phyloP scores from a whole-genome alignment of 2,113 vertebrate species.

The Pagrus major region DNA sequence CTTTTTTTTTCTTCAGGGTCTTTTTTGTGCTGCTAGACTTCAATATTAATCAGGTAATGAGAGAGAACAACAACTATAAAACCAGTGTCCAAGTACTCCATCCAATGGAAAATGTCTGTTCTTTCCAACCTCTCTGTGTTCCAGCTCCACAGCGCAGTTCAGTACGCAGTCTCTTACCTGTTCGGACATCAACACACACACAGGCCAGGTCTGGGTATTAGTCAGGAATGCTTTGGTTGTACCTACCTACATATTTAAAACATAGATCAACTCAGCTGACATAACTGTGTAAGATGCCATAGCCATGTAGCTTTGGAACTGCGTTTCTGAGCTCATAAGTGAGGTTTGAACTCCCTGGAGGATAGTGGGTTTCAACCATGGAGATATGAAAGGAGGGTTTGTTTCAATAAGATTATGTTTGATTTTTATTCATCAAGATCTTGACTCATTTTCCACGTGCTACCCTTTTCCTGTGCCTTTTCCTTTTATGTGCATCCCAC shows the following conservation, averaged over 20 bases:
- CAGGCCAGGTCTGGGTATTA: background rate
- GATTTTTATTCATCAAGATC: too few relatives aligned
- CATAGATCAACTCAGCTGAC: background rate
- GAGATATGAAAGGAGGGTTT: too few relatives aligned
- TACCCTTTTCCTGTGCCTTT: too few relatives aligned
- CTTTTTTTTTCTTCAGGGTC: slow-evolving; percentile 48
- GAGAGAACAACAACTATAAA: slow-evolving; percentile 84
- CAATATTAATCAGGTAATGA: slow-evolving; percentile 80
- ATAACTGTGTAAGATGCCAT: background rate
- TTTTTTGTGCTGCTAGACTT: slow-evolving; percentile 73
- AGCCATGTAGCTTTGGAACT: too few relatives aligned
- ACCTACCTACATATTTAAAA: background rate
- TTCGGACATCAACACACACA: slow-evolving; percentile 24
- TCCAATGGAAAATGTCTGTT: slow-evolving; percentile 84
- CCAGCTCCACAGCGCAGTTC: slow-evolving; percentile 57
- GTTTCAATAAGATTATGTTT: too few relatives aligned
- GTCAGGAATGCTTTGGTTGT: slow-evolving; percentile 23
- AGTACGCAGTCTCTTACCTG: slow-evolving; percentile 38
- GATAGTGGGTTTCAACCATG: too few relatives aligned
- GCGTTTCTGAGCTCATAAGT: too few relatives aligned
- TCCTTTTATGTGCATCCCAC: too few relatives aligned
- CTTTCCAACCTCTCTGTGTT: slow-evolving; percentile 76
- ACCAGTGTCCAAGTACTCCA: slow-evolving; percentile 79
- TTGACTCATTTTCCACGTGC: too few relatives aligned
- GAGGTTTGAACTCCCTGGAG: too few relatives aligned